Evolutionary conservation across 35 echinoderm and acorn worm species (phyloP), one percentile per base, ranked within the genome.

Genomic region (Amphiura filiformis): DNA sequence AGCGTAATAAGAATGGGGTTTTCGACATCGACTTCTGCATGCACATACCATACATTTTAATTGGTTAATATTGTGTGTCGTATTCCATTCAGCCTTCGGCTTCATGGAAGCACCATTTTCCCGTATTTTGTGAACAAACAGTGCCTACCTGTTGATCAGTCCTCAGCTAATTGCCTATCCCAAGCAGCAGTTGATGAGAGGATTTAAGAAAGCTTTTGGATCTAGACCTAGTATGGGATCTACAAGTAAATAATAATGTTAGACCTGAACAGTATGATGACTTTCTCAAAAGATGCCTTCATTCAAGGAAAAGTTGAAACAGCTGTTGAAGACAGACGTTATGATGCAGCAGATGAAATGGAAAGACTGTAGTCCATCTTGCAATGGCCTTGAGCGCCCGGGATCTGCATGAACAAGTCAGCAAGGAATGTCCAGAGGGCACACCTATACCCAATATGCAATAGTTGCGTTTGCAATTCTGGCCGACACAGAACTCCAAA

Each of bases 401-500:
- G 3, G 65, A 88, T 35, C 32, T 88, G 36, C 86, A 78, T 38
- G 86, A 79, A 26, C 36, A 78, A 88, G 86, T 88, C 0, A 52
- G 33, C 28, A 78, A 88, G 42, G 38, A 77, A 47, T 88, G 76
- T 78, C 75, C 86, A 32, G 75, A 76, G 28, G 76, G 76, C 15
- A 88, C 86, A 17, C 12, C 61, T 1, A 77, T 87, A 35, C 85
- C 85, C 76, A 37, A 15, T 1, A 23, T 38, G 12, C 86, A 80
- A 32, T 88, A 38, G 86, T 41, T 88, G n/a, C 47, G 86, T 17
- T 22, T 84, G 4, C 82, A 84, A 28, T 84, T 84, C 34, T 84
- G 82, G 82, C 82, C 49, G 0, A 88, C 36, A 49, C 1, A 32
- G 1, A 76, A 32, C 34, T 39, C 75, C 26, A 56, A 33, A 18